Percentiles rank a stretch among this genome's conserved stretches.
These are phyloP conservation scores for Uloborus diversus DNA, from an alignment of 1,140 invertebrate genomes.

Conservation along the genomic window DNA sequence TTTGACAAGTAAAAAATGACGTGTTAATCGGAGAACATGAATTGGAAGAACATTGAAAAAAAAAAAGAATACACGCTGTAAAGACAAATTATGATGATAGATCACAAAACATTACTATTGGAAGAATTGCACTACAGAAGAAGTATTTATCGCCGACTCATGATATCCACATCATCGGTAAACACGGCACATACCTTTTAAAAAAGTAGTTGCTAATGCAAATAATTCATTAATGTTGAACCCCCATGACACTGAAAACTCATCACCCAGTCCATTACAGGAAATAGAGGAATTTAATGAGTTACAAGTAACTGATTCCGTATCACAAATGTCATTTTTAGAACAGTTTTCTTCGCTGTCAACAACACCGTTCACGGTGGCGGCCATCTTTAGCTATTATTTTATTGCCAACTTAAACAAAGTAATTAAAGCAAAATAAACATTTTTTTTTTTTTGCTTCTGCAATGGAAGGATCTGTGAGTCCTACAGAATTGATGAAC, in stretches of 20 bases:
- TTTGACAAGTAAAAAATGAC: neutral
- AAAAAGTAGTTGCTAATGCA: constrained; percentile 54
- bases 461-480: too few species aligned
- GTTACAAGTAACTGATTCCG: neutral
- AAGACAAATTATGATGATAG: neutral
- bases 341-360: neutral
- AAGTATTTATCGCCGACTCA: neutral
- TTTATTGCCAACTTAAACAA: too few species aligned
- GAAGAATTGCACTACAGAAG: neutral
- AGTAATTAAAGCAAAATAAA: too few species aligned
- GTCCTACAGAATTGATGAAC: too few species aligned
- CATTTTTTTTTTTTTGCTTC: too few species aligned
- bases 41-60: neutral
- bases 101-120: neutral
- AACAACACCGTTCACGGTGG: constrained; percentile 14
- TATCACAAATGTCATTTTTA: neutral
- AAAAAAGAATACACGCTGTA: neutral
- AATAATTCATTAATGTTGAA: constrained; percentile 53
- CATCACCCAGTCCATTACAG: neutral
- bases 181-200: constrained; percentile 54
- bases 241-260: constrained; percentile 38
- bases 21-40: neutral
- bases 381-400: constrained; percentile 19
- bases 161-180: constrained; percentile 29
- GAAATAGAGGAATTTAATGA: neutral